Evolutionary conservation across 2,797 vertebrate genomes (phyloP).

Genomic region (Molothrus aeneus): DNA sequence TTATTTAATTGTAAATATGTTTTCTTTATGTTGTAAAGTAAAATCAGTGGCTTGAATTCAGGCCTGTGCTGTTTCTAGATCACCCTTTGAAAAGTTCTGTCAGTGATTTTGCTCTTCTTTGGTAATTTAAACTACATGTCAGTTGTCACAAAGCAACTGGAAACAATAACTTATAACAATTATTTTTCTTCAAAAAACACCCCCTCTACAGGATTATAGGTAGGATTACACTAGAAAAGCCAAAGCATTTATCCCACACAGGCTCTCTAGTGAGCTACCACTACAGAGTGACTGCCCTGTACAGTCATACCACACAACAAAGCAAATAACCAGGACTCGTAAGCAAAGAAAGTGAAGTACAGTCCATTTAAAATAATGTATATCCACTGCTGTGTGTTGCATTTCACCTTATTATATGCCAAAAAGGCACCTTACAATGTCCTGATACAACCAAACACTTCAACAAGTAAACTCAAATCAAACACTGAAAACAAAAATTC

Average conservation of each 20-base stretch:
- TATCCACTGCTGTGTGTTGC: too few relatives aligned
- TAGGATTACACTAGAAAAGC: background rate
- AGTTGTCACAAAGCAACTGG: background rate
- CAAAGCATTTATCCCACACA: background rate
- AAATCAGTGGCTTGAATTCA: background rate
- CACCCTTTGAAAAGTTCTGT: background rate
- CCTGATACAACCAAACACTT: background rate
- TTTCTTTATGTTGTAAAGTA: background rate
- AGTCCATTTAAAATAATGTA: background rate
- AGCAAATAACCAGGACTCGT: background rate
- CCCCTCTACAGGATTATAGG: background rate
- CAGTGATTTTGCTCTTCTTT: background rate
- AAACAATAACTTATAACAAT: background rate
- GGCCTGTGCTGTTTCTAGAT: background rate
- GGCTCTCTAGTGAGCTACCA: background rate
- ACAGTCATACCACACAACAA: accelerated
- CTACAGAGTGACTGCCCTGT: background rate
- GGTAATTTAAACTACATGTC: background rate
- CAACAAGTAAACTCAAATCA: background rate
- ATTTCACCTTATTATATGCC: background rate
- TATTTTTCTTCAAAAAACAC: background rate
- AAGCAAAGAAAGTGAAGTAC: background rate
- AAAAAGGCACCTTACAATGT: background rate
- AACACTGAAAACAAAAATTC: background rate
- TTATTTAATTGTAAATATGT: background rate